Evolutionary conservation across 2,113 vertebrate species (phyloP), one percentile per base, ranked within the genome.

Genomic region (Anthoscopus minutus): DNA sequence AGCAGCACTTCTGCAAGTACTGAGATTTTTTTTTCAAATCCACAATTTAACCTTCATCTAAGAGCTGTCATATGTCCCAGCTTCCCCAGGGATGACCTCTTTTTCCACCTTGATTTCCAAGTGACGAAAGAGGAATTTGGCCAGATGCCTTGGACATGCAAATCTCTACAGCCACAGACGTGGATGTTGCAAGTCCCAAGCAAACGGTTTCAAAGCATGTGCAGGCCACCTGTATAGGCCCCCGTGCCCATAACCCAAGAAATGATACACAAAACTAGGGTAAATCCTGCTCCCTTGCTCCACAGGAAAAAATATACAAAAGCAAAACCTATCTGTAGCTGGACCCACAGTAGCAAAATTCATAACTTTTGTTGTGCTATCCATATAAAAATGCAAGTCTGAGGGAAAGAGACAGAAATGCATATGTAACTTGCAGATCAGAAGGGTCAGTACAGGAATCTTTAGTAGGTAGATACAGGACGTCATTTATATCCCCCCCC

Each of bases 21-120:
- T 47, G 31, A 18, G 13, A 38, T n/a, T 58, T 53, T 31, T 76
- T 88, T 70, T 66, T 23, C 25, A 70, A 72, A 76, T 66, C 19
- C 44, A 42, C n/a, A 58, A 47, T 62, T 83, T 78, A 78, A 86
- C 69, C 66, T 88, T 81, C 65, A 65, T 53, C 78, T 81, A 60
- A 67, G 51, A 66, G 58, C 40, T 72, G 23, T 42, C 9, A 0
- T 44, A 45, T 24, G 6, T 77, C n/a, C 44, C 62, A 61, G 58
- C n/a, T 65, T 80, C 62, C 62, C 45, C 50, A 76, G 28, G 70
- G 37, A 82, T 77, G 85, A 72, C 27, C 62, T 72, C n/a, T 48
- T 88, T 89, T 76, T 94, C 53, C 54, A 88, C 56, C 40, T 85
- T 82, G 84, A 74, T 65, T 88, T 93, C 40, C 78, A 82, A 76